Percentiles rank a stretch among this genome's conserved stretches.
Conservation (phyloP, 2,888 invertebrate species). For the Yponomeuta malinellus region DNA sequence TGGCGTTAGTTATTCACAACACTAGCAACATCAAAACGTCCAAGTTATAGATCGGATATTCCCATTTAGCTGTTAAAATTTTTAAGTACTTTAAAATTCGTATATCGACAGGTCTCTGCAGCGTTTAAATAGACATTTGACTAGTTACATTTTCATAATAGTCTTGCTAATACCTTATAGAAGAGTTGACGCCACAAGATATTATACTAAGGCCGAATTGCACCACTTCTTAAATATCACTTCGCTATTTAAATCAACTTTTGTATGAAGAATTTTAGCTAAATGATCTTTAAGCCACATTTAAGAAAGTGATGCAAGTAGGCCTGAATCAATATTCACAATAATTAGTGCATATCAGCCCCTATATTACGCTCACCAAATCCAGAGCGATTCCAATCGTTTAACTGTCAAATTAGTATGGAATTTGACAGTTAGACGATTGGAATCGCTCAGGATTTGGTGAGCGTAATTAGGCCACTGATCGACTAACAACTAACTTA, state of each 20-base stretch:
- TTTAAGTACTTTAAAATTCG: neutral
- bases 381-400: too few species aligned
- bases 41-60: slow-evolving; percentile 30
- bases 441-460: too few species aligned
- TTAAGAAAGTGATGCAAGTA: too few species aligned
- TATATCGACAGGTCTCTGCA: slow-evolving; percentile 11
- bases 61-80: slow-evolving; percentile 20
- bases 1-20: slow-evolving; percentile 35
- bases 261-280: too few species aligned
- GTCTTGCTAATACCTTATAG: neutral
- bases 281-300: too few species aligned
- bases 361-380: too few species aligned
- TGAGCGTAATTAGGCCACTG: too few species aligned
- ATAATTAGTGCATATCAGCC: slow-evolving; percentile 34
- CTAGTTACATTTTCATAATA: neutral
- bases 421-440: too few species aligned
- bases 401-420: too few species aligned
- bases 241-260: too few species aligned
- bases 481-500: slow-evolving; percentile 52
- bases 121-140: slow-evolving; percentile 7
- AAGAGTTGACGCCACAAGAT: slow-evolving; percentile 16
- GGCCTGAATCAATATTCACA: slow-evolving; percentile 17
- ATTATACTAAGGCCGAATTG: slow-evolving; percentile 25
- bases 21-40: slow-evolving; percentile 43
- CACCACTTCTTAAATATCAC: too few species aligned